phyloP scores from a whole-genome alignment of 2,888 invertebrate species.

The Camptogramma bilineatum region DNA sequence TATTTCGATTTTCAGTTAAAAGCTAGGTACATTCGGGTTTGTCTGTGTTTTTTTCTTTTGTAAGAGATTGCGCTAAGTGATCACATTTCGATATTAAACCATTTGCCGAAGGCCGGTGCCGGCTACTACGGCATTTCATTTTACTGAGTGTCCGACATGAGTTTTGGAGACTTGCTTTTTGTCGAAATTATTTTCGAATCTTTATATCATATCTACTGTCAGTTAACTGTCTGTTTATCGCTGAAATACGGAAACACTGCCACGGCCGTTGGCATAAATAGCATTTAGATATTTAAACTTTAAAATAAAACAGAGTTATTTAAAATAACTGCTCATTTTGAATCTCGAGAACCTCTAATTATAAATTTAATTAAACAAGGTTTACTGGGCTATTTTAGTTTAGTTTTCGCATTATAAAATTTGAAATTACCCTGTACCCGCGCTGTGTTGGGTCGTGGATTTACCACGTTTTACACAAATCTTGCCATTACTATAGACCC shows the following conservation, averaged over 20 bases:
- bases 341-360: slow-evolving; percentile 36
- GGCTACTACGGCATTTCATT: slow-evolving; percentile 82
- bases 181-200: slow-evolving; percentile 80
- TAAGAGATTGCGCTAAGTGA: slow-evolving; percentile 85
- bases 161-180: slow-evolving; percentile 82
- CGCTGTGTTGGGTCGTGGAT: slow-evolving; percentile 52
- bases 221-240: slow-evolving; percentile 62
- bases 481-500: slow-evolving; percentile 65
- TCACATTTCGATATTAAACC: slow-evolving; percentile 86
- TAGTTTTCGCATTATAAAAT: slow-evolving; percentile 49
- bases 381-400: slow-evolving; percentile 44
- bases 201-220: slow-evolving; percentile 75
- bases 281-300: slow-evolving; percentile 16
- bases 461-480: slow-evolving; percentile 62
- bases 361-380: slow-evolving; percentile 49
- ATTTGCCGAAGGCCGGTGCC: slow-evolving; percentile 83
- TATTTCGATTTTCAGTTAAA: slow-evolving; percentile 74
- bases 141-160: slow-evolving; percentile 84
- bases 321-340: slow-evolving; percentile 17
- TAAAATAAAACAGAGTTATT: slow-evolving; percentile 19
- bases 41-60: slow-evolving; percentile 80
- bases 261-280: slow-evolving; percentile 22
- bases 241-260: slow-evolving; percentile 35
- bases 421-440: slow-evolving; percentile 45
- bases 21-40: slow-evolving; percentile 76